Conservation (phyloP, 2,113 vertebrate species). For the Tinamus guttatus region DNA sequence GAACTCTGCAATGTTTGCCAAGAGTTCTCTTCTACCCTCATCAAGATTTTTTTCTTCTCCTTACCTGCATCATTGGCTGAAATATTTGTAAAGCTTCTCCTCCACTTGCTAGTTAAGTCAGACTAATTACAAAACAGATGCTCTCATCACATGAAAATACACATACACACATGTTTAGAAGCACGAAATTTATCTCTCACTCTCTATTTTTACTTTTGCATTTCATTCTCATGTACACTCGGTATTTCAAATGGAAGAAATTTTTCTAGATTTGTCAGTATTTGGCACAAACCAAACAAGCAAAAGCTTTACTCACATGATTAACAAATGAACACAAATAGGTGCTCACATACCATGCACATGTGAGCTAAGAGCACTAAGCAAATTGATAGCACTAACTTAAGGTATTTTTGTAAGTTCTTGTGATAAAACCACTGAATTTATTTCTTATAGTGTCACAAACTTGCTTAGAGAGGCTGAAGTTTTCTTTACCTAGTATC, state of each 20-base stretch:
- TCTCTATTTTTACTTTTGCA: not conserved
- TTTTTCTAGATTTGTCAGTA: not conserved
- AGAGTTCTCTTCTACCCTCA: not conserved
- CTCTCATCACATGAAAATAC: not conserved
- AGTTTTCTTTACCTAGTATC: not conserved
- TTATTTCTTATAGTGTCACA: not conserved
- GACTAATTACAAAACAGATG: not conserved
- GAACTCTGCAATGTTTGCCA: not conserved
- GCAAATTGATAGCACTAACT: not conserved
- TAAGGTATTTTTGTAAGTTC: not conserved
- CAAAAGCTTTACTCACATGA: not conserved
- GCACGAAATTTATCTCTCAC: not conserved
- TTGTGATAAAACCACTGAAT: not conserved
- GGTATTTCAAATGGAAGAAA: not conserved
- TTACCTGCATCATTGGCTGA: not conserved
- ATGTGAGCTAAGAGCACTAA: not conserved
- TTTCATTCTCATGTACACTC: not conserved
- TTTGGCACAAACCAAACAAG: not conserved
- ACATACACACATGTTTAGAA: rapidly evolving
- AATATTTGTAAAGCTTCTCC: not conserved
- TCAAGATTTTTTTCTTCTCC: not conserved
- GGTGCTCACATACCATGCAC: not conserved
- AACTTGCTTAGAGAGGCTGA: not conserved
- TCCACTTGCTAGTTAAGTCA: not conserved
- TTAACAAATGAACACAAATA: not conserved